Conservation (phyloP, 2,888 invertebrate species). For the Metallyticus violacea region DNA sequence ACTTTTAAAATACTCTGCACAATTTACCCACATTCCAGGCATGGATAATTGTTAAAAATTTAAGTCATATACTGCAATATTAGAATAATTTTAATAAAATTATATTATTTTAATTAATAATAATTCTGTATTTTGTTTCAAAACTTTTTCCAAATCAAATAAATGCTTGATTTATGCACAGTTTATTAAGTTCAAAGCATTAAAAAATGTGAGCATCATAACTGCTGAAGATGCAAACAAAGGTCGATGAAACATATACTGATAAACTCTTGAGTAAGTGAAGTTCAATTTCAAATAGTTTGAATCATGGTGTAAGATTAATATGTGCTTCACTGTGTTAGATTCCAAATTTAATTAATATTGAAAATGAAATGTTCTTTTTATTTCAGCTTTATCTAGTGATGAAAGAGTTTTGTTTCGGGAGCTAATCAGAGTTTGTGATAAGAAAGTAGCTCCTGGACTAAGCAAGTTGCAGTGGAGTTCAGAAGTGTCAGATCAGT, state of each 20-base stretch:
- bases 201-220: too few species aligned
- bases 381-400: slow-evolving; percentile 61
- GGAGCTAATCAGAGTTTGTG: slow-evolving; percentile 60
- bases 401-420: slow-evolving; percentile 76
- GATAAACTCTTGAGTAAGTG: background rate
- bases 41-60: background rate
- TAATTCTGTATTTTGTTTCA: too few species aligned
- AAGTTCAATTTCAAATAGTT: background rate
- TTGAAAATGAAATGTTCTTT: slow-evolving; percentile 17
- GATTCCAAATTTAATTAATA: too few species aligned
- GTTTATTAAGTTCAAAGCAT: too few species aligned
- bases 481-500: slow-evolving; percentile 67
- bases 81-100: too few species aligned
- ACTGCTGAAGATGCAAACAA: too few species aligned
- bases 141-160: too few species aligned
- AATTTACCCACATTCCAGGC: background rate
- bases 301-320: background rate
- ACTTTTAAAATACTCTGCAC: background rate
- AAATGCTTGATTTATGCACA: too few species aligned
- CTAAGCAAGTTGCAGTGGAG: slow-evolving; percentile 71
- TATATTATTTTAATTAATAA: too few species aligned
- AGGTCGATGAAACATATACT: background rate
- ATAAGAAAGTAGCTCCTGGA: slow-evolving; percentile 71
- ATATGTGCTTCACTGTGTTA: too few species aligned
- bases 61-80: background rate